These are phyloP conservation scores for Pelagia noctiluca DNA, from an alignment of 30 jellyfish, hydroid and myxozoan genomes.

Conservation along the genomic window DNA sequence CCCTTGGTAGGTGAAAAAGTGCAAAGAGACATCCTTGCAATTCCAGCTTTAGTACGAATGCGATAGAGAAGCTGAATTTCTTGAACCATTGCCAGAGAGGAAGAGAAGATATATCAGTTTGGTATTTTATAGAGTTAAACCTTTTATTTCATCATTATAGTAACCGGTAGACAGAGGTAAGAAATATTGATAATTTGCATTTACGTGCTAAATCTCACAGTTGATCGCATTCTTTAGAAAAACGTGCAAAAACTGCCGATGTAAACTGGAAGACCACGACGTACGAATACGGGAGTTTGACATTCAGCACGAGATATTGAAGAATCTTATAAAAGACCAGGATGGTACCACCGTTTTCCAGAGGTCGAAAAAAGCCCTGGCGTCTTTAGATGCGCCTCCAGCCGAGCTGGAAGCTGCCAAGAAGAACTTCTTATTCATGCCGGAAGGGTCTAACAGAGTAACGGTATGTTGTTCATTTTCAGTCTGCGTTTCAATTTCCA, in stretches of 20 bases:
- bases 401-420: constrained; percentile 82
- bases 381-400: constrained; percentile 66
- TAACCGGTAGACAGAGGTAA: too few species aligned
- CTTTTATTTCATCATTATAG: too few species aligned
- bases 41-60: too few species aligned
- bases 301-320: constrained; percentile 71
- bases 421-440: constrained; percentile 87
- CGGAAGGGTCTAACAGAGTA: constrained; percentile 75
- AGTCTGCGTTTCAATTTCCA: not conserved
- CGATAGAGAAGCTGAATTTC: too few species aligned
- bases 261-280: constrained; percentile 92
- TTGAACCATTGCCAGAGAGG: too few species aligned
- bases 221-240: constrained; percentile 70
- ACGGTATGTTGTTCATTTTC: constrained; percentile 77
- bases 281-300: constrained; percentile 78
- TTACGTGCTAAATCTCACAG: too few species aligned
- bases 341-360: constrained; percentile 79
- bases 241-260: constrained; percentile 83
- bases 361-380: constrained; percentile 54
- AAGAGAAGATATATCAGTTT: too few species aligned
- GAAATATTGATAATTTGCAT: too few species aligned
- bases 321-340: constrained; percentile 47
- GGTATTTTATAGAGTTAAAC: too few species aligned
- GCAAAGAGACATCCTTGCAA: too few species aligned
- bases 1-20: too few species aligned